Evolutionary conservation across 2,888 invertebrate species (phyloP), one percentile per base, ranked within the genome.

Genomic region (Epicampocera succincta): DNA sequence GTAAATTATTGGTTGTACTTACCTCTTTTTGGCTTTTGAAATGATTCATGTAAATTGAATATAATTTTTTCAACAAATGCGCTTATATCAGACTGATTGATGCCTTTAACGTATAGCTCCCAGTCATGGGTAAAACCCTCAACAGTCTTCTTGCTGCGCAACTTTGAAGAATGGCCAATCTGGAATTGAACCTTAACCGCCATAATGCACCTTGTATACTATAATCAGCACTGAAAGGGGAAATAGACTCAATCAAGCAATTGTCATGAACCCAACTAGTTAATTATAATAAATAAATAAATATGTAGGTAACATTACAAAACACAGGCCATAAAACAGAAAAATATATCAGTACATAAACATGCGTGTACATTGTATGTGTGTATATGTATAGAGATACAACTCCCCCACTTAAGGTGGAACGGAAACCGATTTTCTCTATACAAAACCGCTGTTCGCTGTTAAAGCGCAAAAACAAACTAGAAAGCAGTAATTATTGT

Each of bases 51-150:
- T 69, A 99, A 93, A 88, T 95, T 92, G 89, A 98, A 98, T 29
- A 98, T 96, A 84, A 96, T 95, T 93, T 96, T 98, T 81, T 98
- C 98, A 74, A 98, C 95, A 92, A 96, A 99, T 89, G 96, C 94
- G 87, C 96, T 95, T 86, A 99, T 96, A 88, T 96, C 96, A 85
- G 95, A 94, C 86, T 95, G 95, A 88, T 98, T 97, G 85, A 94
- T 94, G 71, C 98, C 98, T 88, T 96, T 93, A 21, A 99, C 97
- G 92, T 96, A 98, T 69, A 99, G 95, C 91, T 97, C 96, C 99
- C 99, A 99, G 91, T 99, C 98, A 92, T 99, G 99, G 85, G 98
- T 99, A 90, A 96, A 98, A 58, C 97, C 98, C 90, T 97, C 96
- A 21, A 94, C 94, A 13, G 97, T 97, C 86, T 94, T 94, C 90